These are phyloP conservation scores for Drosophila dunni DNA, from an alignment of 1,140 invertebrate species.

Conservation along the genomic window DNA sequence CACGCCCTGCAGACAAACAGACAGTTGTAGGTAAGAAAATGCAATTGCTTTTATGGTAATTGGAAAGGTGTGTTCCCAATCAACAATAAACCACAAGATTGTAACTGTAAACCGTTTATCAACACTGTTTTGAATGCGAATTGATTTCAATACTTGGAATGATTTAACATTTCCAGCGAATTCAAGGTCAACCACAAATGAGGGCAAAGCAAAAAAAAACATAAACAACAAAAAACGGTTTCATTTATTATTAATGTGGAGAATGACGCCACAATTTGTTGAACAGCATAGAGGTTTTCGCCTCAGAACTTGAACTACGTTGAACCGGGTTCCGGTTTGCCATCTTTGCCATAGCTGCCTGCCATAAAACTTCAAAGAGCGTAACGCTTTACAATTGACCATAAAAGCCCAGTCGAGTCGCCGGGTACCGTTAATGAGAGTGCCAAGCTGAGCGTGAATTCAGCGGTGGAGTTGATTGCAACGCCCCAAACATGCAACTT, in stretches of 20 bases:
- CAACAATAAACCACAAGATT: constrained; percentile 13
- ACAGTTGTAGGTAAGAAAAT: not conserved
- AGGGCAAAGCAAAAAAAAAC: constrained; percentile 38
- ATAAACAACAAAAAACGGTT: constrained; percentile 15
- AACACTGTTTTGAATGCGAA: constrained; percentile 12
- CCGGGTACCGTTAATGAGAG: constrained; percentile 66
- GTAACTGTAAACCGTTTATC: constrained; percentile 35
- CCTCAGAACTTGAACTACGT: constrained; percentile 21
- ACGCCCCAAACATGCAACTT: constrained; percentile 37
- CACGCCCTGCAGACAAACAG: not conserved
- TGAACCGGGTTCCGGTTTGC: constrained; percentile 38
- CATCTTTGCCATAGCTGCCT: not conserved
- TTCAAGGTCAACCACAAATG: constrained; percentile 70
- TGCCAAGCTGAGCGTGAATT: constrained; percentile 48
- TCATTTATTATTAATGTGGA: constrained; percentile 36
- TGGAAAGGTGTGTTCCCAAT: constrained; percentile 25
- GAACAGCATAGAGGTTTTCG: constrained; percentile 4
- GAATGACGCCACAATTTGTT: constrained; percentile 41
- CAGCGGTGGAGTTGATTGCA: constrained; percentile 4
- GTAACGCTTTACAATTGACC: constrained; percentile 44
- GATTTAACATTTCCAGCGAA: constrained; percentile 51
- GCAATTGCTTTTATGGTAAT: constrained; percentile 42
- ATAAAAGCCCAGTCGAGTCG: constrained; percentile 46
- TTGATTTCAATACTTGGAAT: constrained; percentile 33
- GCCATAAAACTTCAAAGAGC: constrained; percentile 58